Evolutionary conservation across 2,888 invertebrate genomes (phyloP).

Genomic region (Cerastis rubricosa): DNA sequence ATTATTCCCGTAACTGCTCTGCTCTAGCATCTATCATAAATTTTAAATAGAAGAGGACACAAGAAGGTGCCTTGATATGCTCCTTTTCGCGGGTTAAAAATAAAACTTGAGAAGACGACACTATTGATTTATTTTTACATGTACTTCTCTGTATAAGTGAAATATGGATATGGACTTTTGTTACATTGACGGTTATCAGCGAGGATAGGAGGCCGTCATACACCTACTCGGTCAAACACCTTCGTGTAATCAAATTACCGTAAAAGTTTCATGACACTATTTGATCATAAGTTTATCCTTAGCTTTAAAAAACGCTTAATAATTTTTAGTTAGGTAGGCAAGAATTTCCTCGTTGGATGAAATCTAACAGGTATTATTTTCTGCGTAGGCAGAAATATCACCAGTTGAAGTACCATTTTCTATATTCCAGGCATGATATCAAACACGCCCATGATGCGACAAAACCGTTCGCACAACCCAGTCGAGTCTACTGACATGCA

Average conservation of each 20-base stretch:
- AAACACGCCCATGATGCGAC: constrained; percentile 83
- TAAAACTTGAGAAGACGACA: background rate
- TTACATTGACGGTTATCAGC: background rate
- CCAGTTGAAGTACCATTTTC: background rate
- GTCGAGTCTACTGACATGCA: constrained; percentile 86
- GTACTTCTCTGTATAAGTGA: background rate
- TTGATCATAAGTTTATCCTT: background rate
- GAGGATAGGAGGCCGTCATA: background rate
- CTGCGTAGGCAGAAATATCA: background rate
- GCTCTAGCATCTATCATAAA: background rate
- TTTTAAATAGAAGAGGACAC: background rate
- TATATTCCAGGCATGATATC: constrained; percentile 82
- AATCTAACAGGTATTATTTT: background rate
- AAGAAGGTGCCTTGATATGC: constrained; percentile 8
- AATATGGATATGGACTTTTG: background rate
- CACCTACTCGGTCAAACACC: background rate
- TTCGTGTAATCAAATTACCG: background rate
- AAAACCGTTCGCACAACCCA: constrained; percentile 79
- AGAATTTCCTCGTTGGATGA: background rate
- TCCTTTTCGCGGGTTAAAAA: background rate
- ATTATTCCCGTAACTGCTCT: background rate
- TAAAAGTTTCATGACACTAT: background rate
- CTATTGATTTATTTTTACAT: background rate
- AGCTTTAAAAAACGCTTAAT: background rate
- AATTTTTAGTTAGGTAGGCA: background rate